A percentile compares a stretch with the other conserved stretches of the same genome.
phyloP scores from a whole-genome alignment of 30 jellyfish, hydroid and myxozoan species.

The Hydractinia symbiolongicarpus region DNA sequence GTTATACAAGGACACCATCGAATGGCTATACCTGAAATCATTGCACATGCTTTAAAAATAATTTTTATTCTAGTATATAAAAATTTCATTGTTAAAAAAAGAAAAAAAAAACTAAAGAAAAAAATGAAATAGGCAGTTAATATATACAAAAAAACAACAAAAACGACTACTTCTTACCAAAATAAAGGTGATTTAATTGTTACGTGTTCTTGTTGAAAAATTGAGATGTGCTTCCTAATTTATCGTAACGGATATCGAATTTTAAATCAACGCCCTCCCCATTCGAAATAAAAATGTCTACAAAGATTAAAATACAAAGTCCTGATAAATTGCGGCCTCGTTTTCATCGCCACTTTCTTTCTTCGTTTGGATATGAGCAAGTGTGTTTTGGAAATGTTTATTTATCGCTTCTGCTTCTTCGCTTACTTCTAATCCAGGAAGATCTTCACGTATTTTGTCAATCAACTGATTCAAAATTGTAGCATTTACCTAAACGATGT shows the following conservation, averaged over 20 bases:
- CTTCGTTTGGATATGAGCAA: slow-evolving; percentile 75
- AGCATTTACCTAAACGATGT: slow-evolving; percentile 59
- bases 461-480: slow-evolving; percentile 78
- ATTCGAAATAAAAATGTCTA: neutral
- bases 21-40: too few species aligned
- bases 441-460: slow-evolving; percentile 91
- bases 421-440: slow-evolving; percentile 84
- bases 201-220: too few species aligned
- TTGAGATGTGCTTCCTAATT: neutral
- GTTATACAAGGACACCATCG: too few species aligned
- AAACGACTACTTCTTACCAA: too few species aligned
- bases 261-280: neutral
- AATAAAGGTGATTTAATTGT: too few species aligned
- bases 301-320: slow-evolving; percentile 26
- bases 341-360: slow-evolving; percentile 57
- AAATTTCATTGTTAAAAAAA: too few species aligned
- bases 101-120: too few species aligned
- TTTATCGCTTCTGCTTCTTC: slow-evolving; percentile 90
- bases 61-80: too few species aligned
- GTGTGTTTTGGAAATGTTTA: slow-evolving; percentile 88
- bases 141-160: too few species aligned
- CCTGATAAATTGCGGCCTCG: slow-evolving; percentile 74
- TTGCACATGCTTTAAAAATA: too few species aligned
- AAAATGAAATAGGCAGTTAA: too few species aligned
- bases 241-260: neutral